These are phyloP conservation scores for Argyresthia albistria DNA, from an alignment of 2,888 invertebrate genomes.

Conservation along the genomic window DNA sequence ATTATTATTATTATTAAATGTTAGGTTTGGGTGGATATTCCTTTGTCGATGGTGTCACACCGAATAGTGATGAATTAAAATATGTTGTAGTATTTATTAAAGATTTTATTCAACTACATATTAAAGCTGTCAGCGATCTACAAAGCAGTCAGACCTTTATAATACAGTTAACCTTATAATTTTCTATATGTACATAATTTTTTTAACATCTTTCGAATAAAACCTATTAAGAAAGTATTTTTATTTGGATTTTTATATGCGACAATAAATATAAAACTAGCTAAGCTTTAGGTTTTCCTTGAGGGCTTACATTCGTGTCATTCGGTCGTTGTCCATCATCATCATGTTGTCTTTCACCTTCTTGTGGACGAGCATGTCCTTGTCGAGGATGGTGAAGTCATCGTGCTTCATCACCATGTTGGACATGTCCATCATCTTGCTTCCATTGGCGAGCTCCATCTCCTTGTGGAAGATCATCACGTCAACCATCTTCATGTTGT, in stretches of 20 bases:
- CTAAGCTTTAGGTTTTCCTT: background rate
- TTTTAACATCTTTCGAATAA: too few relatives aligned
- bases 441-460: conserved; percentile 27
- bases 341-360: conserved; percentile 24
- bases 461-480: conserved; percentile 63
- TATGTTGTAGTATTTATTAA: too few relatives aligned
- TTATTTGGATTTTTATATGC: background rate
- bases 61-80: too few relatives aligned
- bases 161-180: too few relatives aligned
- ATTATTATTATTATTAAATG: too few relatives aligned
- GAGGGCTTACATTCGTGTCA: background rate
- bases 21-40: too few relatives aligned
- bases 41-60: too few relatives aligned
- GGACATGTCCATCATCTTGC: conserved; percentile 44
- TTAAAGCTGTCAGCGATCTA: too few relatives aligned
- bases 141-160: too few relatives aligned
- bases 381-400: conserved; percentile 51
- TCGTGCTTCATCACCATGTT: conserved; percentile 56
- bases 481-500: conserved; percentile 78
- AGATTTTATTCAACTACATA: too few relatives aligned
- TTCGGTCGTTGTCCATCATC: conserved; percentile 1
- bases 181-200: too few relatives aligned
- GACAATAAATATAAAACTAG: background rate
- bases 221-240: too few relatives aligned
- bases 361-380: conserved; percentile 36